phyloP scores from a whole-genome alignment of 2,797 vertebrate genomes.

The Pseudomugil tenellus region DNA sequence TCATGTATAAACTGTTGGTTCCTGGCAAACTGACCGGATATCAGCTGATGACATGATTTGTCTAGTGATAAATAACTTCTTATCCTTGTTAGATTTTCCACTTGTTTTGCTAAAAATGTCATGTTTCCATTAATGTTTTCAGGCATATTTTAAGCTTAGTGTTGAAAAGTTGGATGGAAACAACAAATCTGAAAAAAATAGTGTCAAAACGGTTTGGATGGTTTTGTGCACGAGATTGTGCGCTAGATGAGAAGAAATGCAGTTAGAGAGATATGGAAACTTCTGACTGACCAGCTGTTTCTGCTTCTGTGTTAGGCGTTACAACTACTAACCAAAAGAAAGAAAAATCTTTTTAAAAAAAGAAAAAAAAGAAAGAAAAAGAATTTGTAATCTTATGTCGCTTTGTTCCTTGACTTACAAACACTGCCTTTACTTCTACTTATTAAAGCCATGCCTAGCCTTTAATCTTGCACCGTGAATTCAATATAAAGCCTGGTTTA shows the following conservation, averaged over 20 bases:
- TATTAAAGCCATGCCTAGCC: not conserved
- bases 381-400: no score
- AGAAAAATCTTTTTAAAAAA: no score
- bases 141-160: not conserved
- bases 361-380: no score
- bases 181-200: not conserved
- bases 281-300: not conserved
- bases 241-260: not conserved
- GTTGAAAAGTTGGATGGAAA: not conserved
- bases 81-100: not conserved
- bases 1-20: constrained; percentile 11
- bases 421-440: not conserved
- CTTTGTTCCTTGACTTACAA: not conserved
- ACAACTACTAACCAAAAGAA: no score
- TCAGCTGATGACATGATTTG: constrained; percentile 22
- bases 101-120: not conserved
- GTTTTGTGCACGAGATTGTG: not conserved
- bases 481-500: not conserved
- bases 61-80: constrained; percentile 16
- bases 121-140: not conserved
- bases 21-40: not conserved
- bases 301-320: no score
- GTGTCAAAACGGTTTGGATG: not conserved
- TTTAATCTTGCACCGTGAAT: not conserved
- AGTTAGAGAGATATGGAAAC: not conserved